Conservation (phyloP, 2,797 vertebrate genomes). For the Limnodromus scolopaceus region DNA sequence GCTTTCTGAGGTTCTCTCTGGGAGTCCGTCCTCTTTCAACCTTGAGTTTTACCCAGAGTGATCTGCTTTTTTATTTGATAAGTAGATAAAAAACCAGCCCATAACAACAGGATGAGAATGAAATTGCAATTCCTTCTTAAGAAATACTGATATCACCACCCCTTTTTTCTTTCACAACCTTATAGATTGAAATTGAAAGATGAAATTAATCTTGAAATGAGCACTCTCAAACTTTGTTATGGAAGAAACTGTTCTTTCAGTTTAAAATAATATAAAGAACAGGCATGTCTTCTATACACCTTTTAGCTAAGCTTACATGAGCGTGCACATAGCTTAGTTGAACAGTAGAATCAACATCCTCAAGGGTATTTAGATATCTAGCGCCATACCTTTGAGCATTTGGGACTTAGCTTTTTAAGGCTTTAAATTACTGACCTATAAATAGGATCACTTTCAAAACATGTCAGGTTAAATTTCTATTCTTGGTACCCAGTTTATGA, state of each 20-base stretch:
- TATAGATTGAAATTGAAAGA: neutral
- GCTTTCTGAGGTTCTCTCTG: neutral
- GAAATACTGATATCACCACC: neutral
- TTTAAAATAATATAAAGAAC: neutral
- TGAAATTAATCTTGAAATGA: neutral
- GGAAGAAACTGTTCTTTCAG: neutral
- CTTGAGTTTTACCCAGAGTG: neutral
- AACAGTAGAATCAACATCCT: neutral
- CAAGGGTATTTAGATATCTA: neutral
- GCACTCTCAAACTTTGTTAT: neutral
- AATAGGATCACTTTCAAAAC: neutral
- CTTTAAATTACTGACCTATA: neutral
- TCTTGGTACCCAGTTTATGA: neutral
- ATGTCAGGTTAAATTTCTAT: neutral
- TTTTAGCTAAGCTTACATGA: neutral
- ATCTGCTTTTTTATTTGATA: neutral
- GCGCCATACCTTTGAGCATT: neutral
- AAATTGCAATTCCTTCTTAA: neutral
- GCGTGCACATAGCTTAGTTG: neutral
- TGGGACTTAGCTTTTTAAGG: neutral
- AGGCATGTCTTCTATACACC: neutral
- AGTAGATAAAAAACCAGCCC: neutral
- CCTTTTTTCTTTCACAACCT: neutral
- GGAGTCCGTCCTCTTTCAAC: neutral
- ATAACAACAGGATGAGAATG: neutral